Evolutionary conservation across 2,113 vertebrate genomes (phyloP), one percentile per base, ranked within the genome.

Genomic region (Vulpes ferrilata): DNA sequence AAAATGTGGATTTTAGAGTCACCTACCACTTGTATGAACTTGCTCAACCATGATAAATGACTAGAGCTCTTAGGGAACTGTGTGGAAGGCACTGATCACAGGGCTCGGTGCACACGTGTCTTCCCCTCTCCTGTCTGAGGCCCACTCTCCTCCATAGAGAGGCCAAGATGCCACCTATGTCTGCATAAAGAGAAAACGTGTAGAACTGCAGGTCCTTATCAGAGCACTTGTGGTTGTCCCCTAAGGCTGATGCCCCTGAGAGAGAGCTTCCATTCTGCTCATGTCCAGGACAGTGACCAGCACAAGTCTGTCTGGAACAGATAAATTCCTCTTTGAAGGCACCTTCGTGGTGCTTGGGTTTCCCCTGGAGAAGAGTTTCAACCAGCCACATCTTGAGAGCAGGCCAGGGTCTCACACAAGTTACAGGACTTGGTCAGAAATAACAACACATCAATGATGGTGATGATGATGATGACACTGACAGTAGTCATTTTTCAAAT

Each of bases 361-460:
- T 65, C 16, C 23, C 22, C 88, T 62, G 25, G 16, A 78, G 51
- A 55, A 71, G 27, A 48, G n/a, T 35, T 89, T 84, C 62, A 32
- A 20, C 16, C 25, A 82, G 80, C 17, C 4, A 5, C 3, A 0
- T 2, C 30, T 55, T 2, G 0, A 60, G 67, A 88, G 22, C 8
- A 30, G 57, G 27, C 27, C 20, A 16, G 38, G 27, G 23, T 25
- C 59, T 82, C 59, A 9, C 10, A 11, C 30, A 1, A 81, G 78
- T 65, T 43, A 64, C 11, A 83, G 9, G 53, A 57, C 69, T 62
- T 76, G 86, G 16, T 90, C 87, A 93, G 57, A 96, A 91, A 84
- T 79, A 78, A 55, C 22, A 22, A 17, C 11, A 85, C 55, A 48
- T 11, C 51, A 59, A 60, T 94, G 7, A 59, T 48, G n/a, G n/a